phyloP scores from a whole-genome alignment of 2,888 invertebrate species.

The Oegoconia quadripuncta region DNA sequence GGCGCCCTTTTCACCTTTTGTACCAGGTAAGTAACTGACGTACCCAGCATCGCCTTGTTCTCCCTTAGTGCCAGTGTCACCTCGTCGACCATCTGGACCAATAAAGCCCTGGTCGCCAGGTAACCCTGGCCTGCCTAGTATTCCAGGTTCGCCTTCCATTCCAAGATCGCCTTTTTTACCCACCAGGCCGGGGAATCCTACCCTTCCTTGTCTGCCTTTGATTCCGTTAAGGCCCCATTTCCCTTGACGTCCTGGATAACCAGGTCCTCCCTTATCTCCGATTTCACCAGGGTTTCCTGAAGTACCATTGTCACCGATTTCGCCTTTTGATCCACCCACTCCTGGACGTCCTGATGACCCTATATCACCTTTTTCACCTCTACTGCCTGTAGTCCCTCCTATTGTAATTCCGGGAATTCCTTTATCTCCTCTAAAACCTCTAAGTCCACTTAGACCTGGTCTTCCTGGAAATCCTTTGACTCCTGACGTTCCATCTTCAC shows the following conservation, averaged over 20 bases:
- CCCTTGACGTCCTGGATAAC: slow-evolving; percentile 80
- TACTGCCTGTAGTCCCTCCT: slow-evolving; percentile 70
- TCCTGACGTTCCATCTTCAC: slow-evolving; percentile 75
- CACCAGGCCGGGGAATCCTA: slow-evolving; percentile 62
- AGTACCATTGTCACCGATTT: slow-evolving; percentile 75
- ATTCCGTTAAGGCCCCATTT: slow-evolving; percentile 65
- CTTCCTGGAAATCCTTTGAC: slow-evolving; percentile 70
- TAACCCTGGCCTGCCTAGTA: slow-evolving; percentile 76
- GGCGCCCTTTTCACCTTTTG: slow-evolving; percentile 70
- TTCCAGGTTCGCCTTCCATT: slow-evolving; percentile 60
- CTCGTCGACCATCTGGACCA: slow-evolving; percentile 63
- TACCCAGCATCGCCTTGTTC: slow-evolving; percentile 55
- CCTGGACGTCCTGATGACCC: slow-evolving; percentile 77
- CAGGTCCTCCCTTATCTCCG: slow-evolving; percentile 75
- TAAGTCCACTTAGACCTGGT: slow-evolving; percentile 47
- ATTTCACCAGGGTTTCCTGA: slow-evolving; percentile 65
- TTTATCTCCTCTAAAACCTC: slow-evolving; percentile 77
- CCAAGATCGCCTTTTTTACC: slow-evolving; percentile 59
- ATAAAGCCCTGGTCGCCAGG: slow-evolving; percentile 73
- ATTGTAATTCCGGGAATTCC: slow-evolving; percentile 77
- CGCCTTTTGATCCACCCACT: slow-evolving; percentile 73
- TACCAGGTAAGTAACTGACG: slow-evolving; percentile 46
- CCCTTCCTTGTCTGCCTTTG: slow-evolving; percentile 65
- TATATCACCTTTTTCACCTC: slow-evolving; percentile 80
- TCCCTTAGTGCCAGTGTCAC: slow-evolving; percentile 75